These are phyloP conservation scores for Neopipo cinnamomea DNA, from an alignment of 2,113 vertebrate genomes.

Conservation along the genomic window DNA sequence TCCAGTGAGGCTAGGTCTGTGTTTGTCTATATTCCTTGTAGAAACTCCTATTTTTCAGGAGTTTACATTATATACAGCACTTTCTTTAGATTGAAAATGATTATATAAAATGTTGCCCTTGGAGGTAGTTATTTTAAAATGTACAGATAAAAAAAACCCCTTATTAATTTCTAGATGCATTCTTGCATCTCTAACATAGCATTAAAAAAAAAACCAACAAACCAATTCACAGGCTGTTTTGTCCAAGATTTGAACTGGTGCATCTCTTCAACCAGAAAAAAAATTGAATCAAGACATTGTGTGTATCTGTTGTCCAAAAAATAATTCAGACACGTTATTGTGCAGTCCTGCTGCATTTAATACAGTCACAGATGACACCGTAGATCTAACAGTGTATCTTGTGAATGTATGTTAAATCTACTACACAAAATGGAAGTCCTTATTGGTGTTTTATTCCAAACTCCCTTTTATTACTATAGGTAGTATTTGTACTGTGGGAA, in stretches of 20 bases:
- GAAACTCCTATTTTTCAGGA: slow-evolving; percentile 42
- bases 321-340: background rate
- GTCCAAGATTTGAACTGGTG: background rate
- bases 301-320: background rate
- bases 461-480: background rate
- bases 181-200: slow-evolving; percentile 23
- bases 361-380: background rate
- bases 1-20: background rate
- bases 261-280: background rate
- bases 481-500: background rate
- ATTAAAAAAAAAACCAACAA: background rate
- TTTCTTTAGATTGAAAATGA: slow-evolving; percentile 26
- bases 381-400: background rate
- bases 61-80: slow-evolving; percentile 24
- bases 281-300: background rate
- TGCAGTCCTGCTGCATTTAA: background rate
- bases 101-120: background rate
- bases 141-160: background rate
- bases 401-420: background rate
- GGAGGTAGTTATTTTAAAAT: background rate
- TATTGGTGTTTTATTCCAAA: background rate
- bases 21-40: background rate
- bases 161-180: slow-evolving; percentile 16
- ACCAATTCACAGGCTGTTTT: background rate
- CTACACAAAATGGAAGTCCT: background rate